Base-by-base conservation (phyloP, 2,113 vertebrate genomes). In the Mirza zaza region DNA sequence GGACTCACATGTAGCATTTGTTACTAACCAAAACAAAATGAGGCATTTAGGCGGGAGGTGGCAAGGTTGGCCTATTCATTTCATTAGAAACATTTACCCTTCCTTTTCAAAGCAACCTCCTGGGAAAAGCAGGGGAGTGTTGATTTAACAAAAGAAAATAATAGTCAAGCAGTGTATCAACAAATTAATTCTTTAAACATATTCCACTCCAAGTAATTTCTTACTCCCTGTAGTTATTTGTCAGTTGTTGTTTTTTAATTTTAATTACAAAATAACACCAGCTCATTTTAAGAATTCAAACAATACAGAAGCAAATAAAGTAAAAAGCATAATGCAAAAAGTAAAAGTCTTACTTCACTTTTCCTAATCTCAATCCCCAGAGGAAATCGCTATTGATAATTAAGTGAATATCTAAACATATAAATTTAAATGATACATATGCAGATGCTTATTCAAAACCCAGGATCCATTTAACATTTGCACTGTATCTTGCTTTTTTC, bases 151-250 rank as follows among this genome's bases (percentile, higher is more conserved):
- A 86, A 93, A 95, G 96, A 94, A 96, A 98, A 97, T 90, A 96
- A 95, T 65, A 90, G 92, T 57, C 87, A 91, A 86, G 73, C 21
- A 20, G 21, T 13, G 20, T 70, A 96, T 95, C 13, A 23, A 92
- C 87, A 95, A 97, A 96, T 96, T 92, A 97, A 97, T 98, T 96
- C 95, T 90, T 98, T 96, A 97, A 97, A 95, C 83, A 82, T 75
- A 97, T 79, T 94, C 81, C 82, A 86, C 80, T 96, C 92, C 92
- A 94, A 97, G 96, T 97, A 82, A 97, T 97, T 96, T 96, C 87
- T 94, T 94, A 86, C 84, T 85, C 92, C 96, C 94, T 71, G 21
- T 55, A 87, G 96, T 50, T 96, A 81, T 88, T 92, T 95, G 71
- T 90, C 92, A 73, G 86, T 59, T 83, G 81, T 89, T 92, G 8